A percentile compares a stretch with the other conserved stretches of the same genome.
Evolutionary conservation across 2,113 vertebrate species (phyloP).

Genomic region (Oreochromis spilurus): DNA sequence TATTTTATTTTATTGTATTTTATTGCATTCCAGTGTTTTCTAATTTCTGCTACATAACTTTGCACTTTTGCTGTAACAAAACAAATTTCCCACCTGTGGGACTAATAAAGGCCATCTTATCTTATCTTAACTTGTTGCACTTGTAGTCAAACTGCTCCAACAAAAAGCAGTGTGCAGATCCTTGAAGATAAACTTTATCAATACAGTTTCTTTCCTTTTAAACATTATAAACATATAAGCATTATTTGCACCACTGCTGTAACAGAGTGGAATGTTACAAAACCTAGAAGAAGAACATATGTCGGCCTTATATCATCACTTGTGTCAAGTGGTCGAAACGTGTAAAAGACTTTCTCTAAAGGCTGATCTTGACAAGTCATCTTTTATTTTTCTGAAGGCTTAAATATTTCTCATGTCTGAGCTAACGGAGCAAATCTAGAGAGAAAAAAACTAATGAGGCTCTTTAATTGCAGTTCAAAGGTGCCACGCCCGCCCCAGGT

Average conservation of each 20-base stretch:
- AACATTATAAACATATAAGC: neutral
- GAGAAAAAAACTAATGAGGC: neutral
- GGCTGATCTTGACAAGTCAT: neutral
- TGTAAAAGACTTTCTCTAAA: neutral
- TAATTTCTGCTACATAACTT: no score
- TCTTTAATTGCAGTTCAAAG: neutral
- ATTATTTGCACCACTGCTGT: neutral
- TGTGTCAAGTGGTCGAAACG: neutral
- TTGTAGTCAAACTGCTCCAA: neutral
- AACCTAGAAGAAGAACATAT: neutral
- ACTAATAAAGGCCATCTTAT: no score
- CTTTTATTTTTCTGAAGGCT: neutral
- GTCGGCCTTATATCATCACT: neutral
- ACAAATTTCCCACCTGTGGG: no score
- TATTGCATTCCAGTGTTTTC: no score
- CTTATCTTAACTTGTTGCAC: neutral
- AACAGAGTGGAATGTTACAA: neutral
- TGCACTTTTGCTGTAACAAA: no score
- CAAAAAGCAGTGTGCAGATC: neutral
- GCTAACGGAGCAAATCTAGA: neutral
- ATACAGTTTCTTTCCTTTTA: neutral
- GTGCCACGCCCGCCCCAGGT: neutral
- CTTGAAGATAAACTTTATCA: neutral
- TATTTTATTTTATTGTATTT: no score
- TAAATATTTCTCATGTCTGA: neutral